Conservation (phyloP, 1,140 invertebrate species). For the Psilanteris sp. region DNA sequence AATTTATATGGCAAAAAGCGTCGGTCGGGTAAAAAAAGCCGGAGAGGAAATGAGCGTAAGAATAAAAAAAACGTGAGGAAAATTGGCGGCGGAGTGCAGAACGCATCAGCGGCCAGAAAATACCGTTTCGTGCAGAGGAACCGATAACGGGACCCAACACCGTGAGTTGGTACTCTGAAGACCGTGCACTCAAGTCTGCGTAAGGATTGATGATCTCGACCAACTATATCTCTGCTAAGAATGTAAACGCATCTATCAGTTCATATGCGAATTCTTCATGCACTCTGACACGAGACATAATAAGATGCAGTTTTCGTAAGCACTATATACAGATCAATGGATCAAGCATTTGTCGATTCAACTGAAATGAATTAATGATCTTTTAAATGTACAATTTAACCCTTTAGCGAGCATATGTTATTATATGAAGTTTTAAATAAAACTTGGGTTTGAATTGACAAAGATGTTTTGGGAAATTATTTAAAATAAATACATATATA, state of each 20-base stretch:
- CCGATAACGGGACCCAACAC: conserved; percentile 31
- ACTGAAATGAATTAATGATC: conserved; percentile 11
- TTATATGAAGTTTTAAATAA: too few species aligned
- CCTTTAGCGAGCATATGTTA: too few species aligned
- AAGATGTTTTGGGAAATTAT: too few species aligned
- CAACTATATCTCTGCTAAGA: conserved; percentile 38
- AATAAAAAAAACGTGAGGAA: conserved; percentile 20
- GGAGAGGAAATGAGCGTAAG: conserved; percentile 27
- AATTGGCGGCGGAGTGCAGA: conserved; percentile 32
- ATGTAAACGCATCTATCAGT: conserved; percentile 40
- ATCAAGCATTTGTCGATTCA: too few species aligned
- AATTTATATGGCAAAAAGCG: conserved; percentile 27
- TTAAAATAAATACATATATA: too few species aligned
- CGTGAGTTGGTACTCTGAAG: conserved; percentile 13
- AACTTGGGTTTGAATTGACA: too few species aligned
- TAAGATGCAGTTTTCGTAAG: conserved; percentile 10
- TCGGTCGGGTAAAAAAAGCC: conserved; percentile 5
- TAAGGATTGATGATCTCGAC: conserved; percentile 39
- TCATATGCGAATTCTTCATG: conserved; percentile 25
- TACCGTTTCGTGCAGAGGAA: conserved; percentile 45
- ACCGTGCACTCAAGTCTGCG: conserved; percentile 22
- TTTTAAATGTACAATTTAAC: too few species aligned
- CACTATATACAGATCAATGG: too few species aligned
- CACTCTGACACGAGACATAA: conserved; percentile 22
- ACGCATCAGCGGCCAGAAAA: conserved; percentile 24